Evolutionary conservation across 2,113 vertebrate species (phyloP).

Genomic region (Crotalus tigris): DNA sequence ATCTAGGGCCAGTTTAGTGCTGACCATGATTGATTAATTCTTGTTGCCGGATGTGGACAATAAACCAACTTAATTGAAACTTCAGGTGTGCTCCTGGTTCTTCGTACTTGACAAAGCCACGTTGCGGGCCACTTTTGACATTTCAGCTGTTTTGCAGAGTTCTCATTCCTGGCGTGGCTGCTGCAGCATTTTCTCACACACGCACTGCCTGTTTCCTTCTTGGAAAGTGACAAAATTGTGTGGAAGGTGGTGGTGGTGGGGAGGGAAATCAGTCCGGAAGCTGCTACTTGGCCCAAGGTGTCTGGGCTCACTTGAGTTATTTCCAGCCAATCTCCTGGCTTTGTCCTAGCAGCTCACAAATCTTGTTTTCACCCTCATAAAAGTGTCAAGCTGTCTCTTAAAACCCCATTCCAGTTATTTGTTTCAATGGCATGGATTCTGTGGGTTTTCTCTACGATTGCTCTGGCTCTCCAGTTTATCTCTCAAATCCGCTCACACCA

Average conservation of each 20-base stretch:
- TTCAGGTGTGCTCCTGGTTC: neutral
- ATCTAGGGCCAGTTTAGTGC: neutral
- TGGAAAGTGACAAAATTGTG: constrained; percentile 9
- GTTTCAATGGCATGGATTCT: constrained; percentile 49
- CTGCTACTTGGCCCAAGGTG: constrained; percentile 59
- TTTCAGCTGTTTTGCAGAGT: neutral
- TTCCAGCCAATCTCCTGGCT: constrained; percentile 42
- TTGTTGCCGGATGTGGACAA: neutral
- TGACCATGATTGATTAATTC: neutral
- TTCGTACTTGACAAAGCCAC: neutral
- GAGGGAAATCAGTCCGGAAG: constrained; percentile 57
- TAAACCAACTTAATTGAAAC: neutral
- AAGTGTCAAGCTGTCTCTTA: constrained; percentile 63
- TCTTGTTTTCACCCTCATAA: constrained; percentile 59
- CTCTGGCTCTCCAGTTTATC: neutral
- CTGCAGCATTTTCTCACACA: neutral
- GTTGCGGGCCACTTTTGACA: neutral
- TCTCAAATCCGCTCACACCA: constrained; percentile 21
- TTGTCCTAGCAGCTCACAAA: constrained; percentile 63
- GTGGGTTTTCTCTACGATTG: constrained; percentile 16
- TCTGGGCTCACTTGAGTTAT: constrained; percentile 56
- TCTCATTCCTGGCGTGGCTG: no score
- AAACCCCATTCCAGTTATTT: constrained; percentile 55
- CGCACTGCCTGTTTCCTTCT: neutral
- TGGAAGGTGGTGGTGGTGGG: neutral